Evolutionary conservation across 2,113 vertebrate genomes (phyloP), one percentile per base, ranked within the genome.

Genomic region (Percina caprodes): DNA sequence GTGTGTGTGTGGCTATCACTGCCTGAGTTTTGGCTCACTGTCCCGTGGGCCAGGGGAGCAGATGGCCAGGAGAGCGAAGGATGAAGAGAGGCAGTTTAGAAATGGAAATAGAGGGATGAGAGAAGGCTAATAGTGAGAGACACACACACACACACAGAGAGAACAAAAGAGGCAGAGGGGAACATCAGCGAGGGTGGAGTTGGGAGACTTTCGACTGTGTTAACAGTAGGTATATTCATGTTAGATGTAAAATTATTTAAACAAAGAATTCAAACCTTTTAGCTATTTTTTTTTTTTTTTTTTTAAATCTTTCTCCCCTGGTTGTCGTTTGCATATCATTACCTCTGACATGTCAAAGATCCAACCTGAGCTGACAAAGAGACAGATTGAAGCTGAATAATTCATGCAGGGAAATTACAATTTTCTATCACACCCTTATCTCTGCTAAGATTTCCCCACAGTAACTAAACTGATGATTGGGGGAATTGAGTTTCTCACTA

Each of bases 31-130:
- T 81, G 87, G 93, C 92, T 91, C 76, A 73, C 88, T 63, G 93
- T 95, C 95, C 94, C 93, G 86, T 93, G 94, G 94, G 94, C 93
- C 85, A 88, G 90, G 92, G 93, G 91, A 95, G 94, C 94, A 95
- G 95, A 95, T 95, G 95, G 94, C 89, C 63, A 60, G 86, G 84
- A 91, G 89, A 92, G 91, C 24, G 80, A 91, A 89, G 92, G 90
- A 92, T 93, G 93, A 91, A 88, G 91, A 89, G 88, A 90, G 87
- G 92, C 91, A 92, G 93, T 93, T 92, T 91, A 89, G 91, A 92
- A 92, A 94, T 94, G 93, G 93, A 93, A 93, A 93, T 93, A 87
- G 80, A 91, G 89, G 91, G 87, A 92, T 93, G 91, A 86, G 90
- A 92, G 88, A 83, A 79, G 88, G 77, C 84, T 92, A 90, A 88